Percentiles rank a stretch among this genome's conserved stretches.
phyloP scores from a whole-genome alignment of 2,888 invertebrate genomes.

The Diloba caeruleocephala region DNA sequence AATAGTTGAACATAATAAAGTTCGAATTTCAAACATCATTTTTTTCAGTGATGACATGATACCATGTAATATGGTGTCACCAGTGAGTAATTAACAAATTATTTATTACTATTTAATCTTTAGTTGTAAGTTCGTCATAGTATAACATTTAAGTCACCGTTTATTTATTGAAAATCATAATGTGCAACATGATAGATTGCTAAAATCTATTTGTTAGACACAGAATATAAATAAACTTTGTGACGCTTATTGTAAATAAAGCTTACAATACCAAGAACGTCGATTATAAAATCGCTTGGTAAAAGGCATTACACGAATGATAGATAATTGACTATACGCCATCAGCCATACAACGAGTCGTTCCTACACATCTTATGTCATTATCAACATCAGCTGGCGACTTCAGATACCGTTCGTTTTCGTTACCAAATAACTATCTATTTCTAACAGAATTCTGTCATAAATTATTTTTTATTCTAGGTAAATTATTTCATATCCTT shows the following conservation, averaged over 20 bases:
- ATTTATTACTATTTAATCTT: conserved; percentile 64
- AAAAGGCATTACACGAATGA: conserved; percentile 38
- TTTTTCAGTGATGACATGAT: conserved; percentile 10
- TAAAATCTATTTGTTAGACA: conserved; percentile 33
- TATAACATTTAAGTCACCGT: conserved; percentile 53
- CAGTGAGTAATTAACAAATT: conserved; percentile 65
- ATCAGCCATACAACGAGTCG: conserved; percentile 55
- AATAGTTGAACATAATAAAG: conserved; percentile 5
- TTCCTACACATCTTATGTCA: conserved; percentile 45
- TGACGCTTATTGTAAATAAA: conserved; percentile 55
- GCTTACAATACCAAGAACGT: conserved; percentile 24
- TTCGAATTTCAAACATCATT: conserved; percentile 15
- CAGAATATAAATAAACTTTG: conserved; percentile 52
- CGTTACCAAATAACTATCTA: conserved; percentile 77
- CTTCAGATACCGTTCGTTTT: conserved; percentile 57
- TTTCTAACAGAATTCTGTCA: conserved; percentile 43
- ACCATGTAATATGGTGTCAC: conserved; percentile 24
- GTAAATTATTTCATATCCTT: conserved; percentile 38
- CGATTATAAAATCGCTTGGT: conserved; percentile 44
- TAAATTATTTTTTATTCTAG: conserved; percentile 51
- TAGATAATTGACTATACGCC: conserved; percentile 42
- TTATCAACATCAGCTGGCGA: conserved; percentile 23
- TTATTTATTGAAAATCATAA: conserved; percentile 51
- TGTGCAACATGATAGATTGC: conserved; percentile 25
- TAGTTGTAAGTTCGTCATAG: conserved; percentile 51